These are phyloP conservation scores for Denticeps clupeoides DNA, from an alignment of 2,797 vertebrate species.

Conservation along the genomic window DNA sequence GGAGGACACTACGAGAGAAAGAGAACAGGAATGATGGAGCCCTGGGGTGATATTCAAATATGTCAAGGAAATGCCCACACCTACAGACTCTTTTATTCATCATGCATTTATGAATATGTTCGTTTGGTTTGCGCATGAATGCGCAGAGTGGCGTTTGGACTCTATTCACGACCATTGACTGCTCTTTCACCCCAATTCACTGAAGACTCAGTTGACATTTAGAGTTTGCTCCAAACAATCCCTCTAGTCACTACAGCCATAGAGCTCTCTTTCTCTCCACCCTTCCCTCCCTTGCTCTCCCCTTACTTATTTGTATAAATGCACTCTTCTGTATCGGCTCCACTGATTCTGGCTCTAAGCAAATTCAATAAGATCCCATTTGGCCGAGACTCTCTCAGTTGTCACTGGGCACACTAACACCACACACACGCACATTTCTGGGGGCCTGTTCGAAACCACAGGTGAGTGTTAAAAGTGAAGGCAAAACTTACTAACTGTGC, in stretches of 20 bases:
- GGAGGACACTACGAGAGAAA: background rate
- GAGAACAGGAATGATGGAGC: too few relatives aligned
- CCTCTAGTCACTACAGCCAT: conserved; percentile 12
- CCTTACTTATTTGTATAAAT: conserved; percentile 15
- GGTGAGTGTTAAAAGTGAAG: too few relatives aligned
- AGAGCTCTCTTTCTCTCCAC: conserved; percentile 13
- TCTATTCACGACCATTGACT: background rate
- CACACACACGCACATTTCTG: conserved; percentile 3
- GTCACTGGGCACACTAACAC: conserved; percentile 2
- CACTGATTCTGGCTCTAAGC: conserved; percentile 12
- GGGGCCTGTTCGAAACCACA: too few relatives aligned
- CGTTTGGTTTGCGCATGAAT: background rate
- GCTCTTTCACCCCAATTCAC: conserved; percentile 2
- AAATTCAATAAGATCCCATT: conserved; percentile 19
- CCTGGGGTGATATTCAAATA: too few relatives aligned
- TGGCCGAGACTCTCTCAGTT: conserved; percentile 1
- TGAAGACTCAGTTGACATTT: conserved; percentile 19
- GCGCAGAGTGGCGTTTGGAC: background rate
- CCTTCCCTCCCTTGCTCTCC: background rate
- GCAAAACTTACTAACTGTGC: too few relatives aligned
- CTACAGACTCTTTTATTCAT: background rate
- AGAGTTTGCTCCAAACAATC: conserved; percentile 15
- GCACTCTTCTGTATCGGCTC: conserved; percentile 14
- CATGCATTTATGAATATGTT: conserved; percentile 4
- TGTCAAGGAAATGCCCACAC: too few relatives aligned